Evolutionary conservation across 2,113 vertebrate species (phyloP).

Genomic region (Neotragus pygmaeus): DNA sequence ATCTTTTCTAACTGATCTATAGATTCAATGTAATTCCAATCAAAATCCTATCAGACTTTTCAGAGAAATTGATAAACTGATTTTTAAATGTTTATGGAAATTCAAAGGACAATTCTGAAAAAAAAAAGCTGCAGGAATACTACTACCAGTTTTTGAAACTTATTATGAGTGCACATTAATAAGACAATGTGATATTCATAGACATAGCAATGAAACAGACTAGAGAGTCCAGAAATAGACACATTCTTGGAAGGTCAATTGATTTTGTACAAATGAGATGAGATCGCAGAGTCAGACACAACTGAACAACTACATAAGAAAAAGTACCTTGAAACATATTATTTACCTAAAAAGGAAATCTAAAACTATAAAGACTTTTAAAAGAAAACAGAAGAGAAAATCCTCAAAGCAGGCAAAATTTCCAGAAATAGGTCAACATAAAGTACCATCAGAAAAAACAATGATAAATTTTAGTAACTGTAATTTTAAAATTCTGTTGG

Average conservation of each 20-base stretch:
- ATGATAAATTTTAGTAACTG: background rate
- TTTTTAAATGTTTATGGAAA: background rate
- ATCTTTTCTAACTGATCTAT: background rate
- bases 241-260: background rate
- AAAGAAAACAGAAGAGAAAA: background rate
- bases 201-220: background rate
- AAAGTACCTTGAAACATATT: background rate
- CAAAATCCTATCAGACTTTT: background rate
- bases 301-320: background rate
- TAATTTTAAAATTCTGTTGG: background rate
- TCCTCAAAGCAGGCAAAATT: background rate
- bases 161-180: background rate
- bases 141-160: background rate
- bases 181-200: background rate
- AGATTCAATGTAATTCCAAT: background rate
- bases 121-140: background rate
- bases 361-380: background rate
- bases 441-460: background rate
- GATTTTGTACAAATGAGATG: background rate
- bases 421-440: background rate
- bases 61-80: background rate
- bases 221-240: background rate
- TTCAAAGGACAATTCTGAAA: background rate
- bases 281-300: background rate
- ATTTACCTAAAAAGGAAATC: background rate